These are phyloP conservation scores for Cephalopterus ornatus DNA, from an alignment of 2,113 vertebrate species.

Conservation along the genomic window DNA sequence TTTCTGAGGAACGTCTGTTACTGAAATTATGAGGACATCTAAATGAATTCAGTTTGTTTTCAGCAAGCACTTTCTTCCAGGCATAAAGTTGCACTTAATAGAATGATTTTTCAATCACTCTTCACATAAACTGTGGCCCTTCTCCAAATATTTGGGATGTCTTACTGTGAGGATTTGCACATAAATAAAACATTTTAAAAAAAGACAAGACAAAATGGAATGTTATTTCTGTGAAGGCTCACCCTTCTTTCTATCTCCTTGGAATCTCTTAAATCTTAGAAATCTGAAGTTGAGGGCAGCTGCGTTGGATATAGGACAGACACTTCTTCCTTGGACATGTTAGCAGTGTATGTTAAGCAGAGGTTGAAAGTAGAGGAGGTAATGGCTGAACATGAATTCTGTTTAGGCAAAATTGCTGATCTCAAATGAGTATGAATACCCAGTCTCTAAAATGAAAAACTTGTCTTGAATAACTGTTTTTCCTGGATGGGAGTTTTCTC, in stretches of 20 bases:
- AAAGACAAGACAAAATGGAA: background rate
- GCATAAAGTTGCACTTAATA: background rate
- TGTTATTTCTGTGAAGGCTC: background rate
- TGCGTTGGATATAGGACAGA: background rate
- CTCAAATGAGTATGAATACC: background rate
- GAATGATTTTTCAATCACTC: background rate
- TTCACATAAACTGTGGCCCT: background rate
- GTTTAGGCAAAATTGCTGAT: background rate
- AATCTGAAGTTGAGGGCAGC: background rate
- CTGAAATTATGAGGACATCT: background rate
- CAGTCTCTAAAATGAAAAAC: background rate
- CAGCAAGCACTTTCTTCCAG: background rate
- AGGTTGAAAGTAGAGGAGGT: background rate
- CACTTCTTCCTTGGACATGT: background rate
- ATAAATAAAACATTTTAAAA: background rate
- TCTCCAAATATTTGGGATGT: background rate
- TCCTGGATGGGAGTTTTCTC: background rate
- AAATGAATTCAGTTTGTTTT: background rate
- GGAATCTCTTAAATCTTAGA: background rate
- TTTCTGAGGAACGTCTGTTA: background rate
- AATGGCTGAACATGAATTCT: background rate
- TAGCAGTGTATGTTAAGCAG: background rate
- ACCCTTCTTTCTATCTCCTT: background rate
- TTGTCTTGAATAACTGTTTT: background rate
- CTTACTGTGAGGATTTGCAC: background rate